These are phyloP conservation scores for Lepidonotus clava DNA, from an alignment of 2,888 invertebrate genomes.

Conservation along the genomic window DNA sequence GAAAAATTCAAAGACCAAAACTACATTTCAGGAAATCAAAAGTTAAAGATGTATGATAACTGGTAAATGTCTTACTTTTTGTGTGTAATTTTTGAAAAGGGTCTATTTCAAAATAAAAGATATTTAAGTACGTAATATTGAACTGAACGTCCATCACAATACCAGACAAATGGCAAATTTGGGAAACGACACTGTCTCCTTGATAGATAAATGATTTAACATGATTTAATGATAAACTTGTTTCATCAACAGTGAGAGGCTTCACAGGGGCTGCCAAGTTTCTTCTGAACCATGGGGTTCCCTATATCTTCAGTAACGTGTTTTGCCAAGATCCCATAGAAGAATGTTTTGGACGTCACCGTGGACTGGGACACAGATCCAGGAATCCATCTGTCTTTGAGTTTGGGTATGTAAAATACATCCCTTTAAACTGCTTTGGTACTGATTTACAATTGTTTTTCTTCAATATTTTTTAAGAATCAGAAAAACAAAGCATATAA, in stretches of 20 bases:
- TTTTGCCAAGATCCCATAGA: slow-evolving; percentile 24
- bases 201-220: background rate
- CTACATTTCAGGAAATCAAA: too few relatives aligned
- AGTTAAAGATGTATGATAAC: too few relatives aligned
- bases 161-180: background rate
- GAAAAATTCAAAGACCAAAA: too few relatives aligned
- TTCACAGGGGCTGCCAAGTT: background rate
- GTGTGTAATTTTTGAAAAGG: background rate
- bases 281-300: background rate
- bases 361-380: background rate
- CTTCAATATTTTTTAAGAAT: background rate
- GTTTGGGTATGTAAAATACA: slow-evolving; percentile 11
- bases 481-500: background rate
- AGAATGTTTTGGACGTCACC: slow-evolving; percentile 16
- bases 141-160: background rate
- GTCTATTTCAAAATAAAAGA: background rate
- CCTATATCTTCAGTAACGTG: background rate
- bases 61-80: too few relatives aligned
- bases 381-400: slow-evolving; percentile 4
- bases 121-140: background rate
- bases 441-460: background rate
- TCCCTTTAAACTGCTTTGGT: background rate
- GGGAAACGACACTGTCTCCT: background rate
- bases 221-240: background rate
- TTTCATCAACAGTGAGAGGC: background rate